Evolutionary conservation across 2,797 vertebrate species (phyloP).

Genomic region (Cyclopterus lumpus): DNA sequence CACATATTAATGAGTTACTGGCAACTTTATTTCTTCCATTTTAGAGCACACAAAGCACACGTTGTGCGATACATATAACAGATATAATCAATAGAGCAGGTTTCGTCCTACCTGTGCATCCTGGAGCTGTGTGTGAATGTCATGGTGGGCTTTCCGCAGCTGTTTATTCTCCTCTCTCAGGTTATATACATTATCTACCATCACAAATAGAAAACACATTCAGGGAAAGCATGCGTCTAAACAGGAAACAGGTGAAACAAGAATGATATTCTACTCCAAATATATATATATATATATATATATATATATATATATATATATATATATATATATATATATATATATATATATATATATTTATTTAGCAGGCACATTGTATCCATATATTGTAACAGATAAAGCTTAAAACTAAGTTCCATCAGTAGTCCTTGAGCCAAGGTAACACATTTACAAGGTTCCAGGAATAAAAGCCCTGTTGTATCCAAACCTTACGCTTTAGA

Average conservation of each 20-base stretch:
- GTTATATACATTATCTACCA: slow-evolving; percentile 90
- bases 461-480: neutral
- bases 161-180: slow-evolving; percentile 95
- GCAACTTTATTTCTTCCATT: neutral
- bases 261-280: no score
- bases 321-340: no score
- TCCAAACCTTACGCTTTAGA: neutral
- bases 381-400: no score
- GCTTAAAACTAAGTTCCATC: no score
- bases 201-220: slow-evolving; percentile 12
- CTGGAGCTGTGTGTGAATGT: slow-evolving; percentile 94
- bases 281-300: no score
- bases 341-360: no score
- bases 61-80: neutral
- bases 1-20: neutral
- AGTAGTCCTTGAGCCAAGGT: no score
- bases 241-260: neutral
- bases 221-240: neutral
- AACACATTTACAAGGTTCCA: neutral
- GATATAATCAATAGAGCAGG: neutral
- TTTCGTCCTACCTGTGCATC: slow-evolving; percentile 89
- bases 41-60: neutral
- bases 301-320: no score
- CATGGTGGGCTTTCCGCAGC: slow-evolving; percentile 94
- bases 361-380: no score